phyloP scores from a whole-genome alignment of 2,113 vertebrate species.

The Sardina pilchardus region DNA sequence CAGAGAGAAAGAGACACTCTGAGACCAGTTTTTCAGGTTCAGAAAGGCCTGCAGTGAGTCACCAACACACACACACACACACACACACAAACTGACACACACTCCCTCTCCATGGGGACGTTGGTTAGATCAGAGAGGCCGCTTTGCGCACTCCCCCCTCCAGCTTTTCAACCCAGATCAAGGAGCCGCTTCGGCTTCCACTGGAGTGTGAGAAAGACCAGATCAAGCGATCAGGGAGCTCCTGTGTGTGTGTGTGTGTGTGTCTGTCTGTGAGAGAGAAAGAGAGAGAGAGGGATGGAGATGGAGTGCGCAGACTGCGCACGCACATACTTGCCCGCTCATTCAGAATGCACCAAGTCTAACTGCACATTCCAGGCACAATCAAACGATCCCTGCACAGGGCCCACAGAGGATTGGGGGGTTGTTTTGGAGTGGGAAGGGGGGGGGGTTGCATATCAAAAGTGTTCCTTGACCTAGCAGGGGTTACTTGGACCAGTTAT shows the following conservation, averaged over 20 bases:
- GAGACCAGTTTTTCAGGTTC: slow-evolving; percentile 59
- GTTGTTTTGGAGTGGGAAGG: background rate
- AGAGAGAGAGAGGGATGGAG: background rate
- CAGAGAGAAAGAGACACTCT: slow-evolving; percentile 7
- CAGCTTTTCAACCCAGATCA: slow-evolving; percentile 17
- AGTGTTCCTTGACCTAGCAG: background rate
- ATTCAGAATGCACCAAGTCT: background rate
- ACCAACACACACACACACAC: slow-evolving; percentile 7
- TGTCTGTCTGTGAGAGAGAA: background rate
- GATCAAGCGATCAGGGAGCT: slow-evolving; percentile 22
- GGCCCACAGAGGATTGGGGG: background rate
- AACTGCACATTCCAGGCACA: slow-evolving; percentile 4
- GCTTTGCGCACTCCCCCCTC: slow-evolving; percentile 8
- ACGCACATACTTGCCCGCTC: slow-evolving; percentile 5
- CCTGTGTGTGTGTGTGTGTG: background rate
- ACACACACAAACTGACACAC: background rate
- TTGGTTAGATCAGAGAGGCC: slow-evolving; percentile 16
- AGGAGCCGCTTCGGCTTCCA: background rate
- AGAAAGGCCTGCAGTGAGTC: slow-evolving; percentile 43
- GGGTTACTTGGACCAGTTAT: background rate
- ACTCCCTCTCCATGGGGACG: background rate
- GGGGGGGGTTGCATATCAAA: background rate
- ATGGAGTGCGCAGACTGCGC: background rate
- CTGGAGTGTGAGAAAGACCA: slow-evolving; percentile 1
- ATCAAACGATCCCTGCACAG: slow-evolving; percentile 12